Evolutionary conservation across 1,140 invertebrate species (phyloP), one percentile per base, ranked within the genome.

Genomic region (Akabosia matsudoensis): DNA sequence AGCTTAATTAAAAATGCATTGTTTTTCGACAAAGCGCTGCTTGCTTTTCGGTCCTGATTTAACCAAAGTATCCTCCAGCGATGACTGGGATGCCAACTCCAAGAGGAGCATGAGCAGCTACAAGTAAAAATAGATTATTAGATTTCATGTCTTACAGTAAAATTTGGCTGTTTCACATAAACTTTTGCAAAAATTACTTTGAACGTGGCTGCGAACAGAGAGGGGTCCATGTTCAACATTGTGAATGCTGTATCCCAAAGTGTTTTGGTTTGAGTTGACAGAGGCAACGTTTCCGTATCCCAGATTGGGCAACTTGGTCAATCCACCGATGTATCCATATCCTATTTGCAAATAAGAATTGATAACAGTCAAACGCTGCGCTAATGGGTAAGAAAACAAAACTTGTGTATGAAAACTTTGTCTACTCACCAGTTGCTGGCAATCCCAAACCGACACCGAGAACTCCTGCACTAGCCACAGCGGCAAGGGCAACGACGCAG

Each of bases 221-320:
- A 30, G 61, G 22, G 61, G 54, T 61, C 54, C 61, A 7, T 67
- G 24, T 30, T 67, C 28, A 28, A 67, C 24, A 22, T 28, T 67
- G 61, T 4, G 7, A 4, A 67, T 30, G 3, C n/a, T 2, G 30
- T 30, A 67, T 30, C 61, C 61, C 26, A 67, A 10, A 10, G 24
- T 10, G 28, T 67, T 67, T 28, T 67, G 61, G 61, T 67, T 67
- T 24, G 24, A 31, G 61, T 67, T 28, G 30, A 67, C 61, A 7
- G 24, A 28, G 28, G 61, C 61, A 31, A 67, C 31, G 61, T 67
- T 67, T 67, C 61, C 61, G 28, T 16, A 67, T 67, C 61, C 61
- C 61, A 67, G 28, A 30, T 67, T 67, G 61, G 61, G 61, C 24
- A 67, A 31, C 61, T 67, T 67, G 61, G 61, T 67, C 24, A 67